These are phyloP conservation scores for Streptopelia turtur DNA, from an alignment of 2,797 vertebrate species.

Conservation along the genomic window DNA sequence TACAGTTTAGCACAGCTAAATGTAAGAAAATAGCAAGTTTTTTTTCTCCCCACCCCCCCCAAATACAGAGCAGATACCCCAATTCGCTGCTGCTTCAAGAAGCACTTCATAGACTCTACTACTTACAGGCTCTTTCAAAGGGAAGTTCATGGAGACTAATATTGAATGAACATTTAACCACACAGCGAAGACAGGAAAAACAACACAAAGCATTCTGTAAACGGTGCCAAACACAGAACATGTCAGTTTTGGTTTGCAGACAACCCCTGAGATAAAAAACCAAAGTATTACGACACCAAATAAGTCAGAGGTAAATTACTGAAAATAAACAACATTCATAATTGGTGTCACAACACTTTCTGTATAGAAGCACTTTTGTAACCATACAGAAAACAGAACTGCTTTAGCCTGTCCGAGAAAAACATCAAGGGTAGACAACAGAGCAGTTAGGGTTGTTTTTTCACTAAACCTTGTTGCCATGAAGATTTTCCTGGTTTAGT, in stretches of 20 bases:
- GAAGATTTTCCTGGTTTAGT: slow-evolving; percentile 11
- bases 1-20: slow-evolving; percentile 84
- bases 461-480: slow-evolving; percentile 37
- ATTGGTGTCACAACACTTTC: slow-evolving; percentile 74
- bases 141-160: slow-evolving; percentile 79
- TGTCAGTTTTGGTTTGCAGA: slow-evolving; percentile 82
- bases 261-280: slow-evolving; percentile 81
- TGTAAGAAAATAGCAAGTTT: slow-evolving; percentile 85
- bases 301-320: slow-evolving; percentile 78
- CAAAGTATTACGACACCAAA: slow-evolving; percentile 79
- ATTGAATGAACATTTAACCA: slow-evolving; percentile 62
- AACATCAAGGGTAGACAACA: slow-evolving; percentile 33
- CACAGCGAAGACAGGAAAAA: slow-evolving; percentile 60
- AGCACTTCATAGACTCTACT: slow-evolving; percentile 77
- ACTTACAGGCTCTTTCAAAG: slow-evolving; percentile 79
- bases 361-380: slow-evolving; percentile 73
- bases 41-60: slow-evolving; percentile 4
- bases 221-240: slow-evolving; percentile 71
- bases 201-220: slow-evolving; percentile 68
- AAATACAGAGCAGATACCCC: slow-evolving; percentile 76
- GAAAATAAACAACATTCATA: slow-evolving; percentile 76
- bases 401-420: slow-evolving; percentile 57
- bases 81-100: slow-evolving; percentile 81
- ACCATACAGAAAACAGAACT: slow-evolving; percentile 66
- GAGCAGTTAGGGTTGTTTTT: slow-evolving; percentile 61